Base-by-base conservation (phyloP, 2,888 invertebrate genomes). In the Schrankia costaestrigalis region DNA sequence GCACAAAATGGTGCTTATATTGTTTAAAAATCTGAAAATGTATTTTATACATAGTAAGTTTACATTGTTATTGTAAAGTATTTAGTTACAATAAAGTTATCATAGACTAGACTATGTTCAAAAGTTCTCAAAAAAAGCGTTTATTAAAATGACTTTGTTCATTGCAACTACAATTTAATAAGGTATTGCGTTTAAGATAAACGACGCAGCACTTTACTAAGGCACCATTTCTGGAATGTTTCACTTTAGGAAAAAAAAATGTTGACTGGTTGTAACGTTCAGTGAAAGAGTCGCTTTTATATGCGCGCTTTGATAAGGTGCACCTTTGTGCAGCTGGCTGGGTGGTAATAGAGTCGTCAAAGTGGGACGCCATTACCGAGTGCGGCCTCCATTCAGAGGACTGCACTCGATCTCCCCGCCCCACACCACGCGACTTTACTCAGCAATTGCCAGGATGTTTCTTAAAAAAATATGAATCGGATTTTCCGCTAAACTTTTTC, bases 271-370 rank as follows among this genome's bases (percentile, higher is more conserved):
- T n/a, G 15, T 22, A 50, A 46, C 41, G 38, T 55, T 56, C 38
- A 38, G 48, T 51, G 55, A 69, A 68, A 64, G 48, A 51, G 63
- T 56, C 54, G 56, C 60, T 71, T 71, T 65, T 72, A 70, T 68
- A 72, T 71, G 71, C 64, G 45, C 56, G 63, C 75, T 74, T 76
- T 73, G 68, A 72, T 69, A 66, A 63, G 50, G 64, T 66, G 50
- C 64, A 63, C 67, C 64, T 77, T 67, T 71, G 63, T 74, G 62
- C 64, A 54, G 50, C 44, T 47, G 48, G 49, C 49, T 52, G 56
- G 56, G 63, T 48, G 61, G 62, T 70, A 68, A 70, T 64, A 71
- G 59, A 69, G 49, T 56, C 57, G 52, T 54, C 56, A 54, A 69
- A 70, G 65, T 58, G 58, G 58, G 56, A 53, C 62, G 56, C 55